Base-by-base conservation (phyloP, 2,797 vertebrate genomes). In the Odontamblyopus lacepedii region DNA sequence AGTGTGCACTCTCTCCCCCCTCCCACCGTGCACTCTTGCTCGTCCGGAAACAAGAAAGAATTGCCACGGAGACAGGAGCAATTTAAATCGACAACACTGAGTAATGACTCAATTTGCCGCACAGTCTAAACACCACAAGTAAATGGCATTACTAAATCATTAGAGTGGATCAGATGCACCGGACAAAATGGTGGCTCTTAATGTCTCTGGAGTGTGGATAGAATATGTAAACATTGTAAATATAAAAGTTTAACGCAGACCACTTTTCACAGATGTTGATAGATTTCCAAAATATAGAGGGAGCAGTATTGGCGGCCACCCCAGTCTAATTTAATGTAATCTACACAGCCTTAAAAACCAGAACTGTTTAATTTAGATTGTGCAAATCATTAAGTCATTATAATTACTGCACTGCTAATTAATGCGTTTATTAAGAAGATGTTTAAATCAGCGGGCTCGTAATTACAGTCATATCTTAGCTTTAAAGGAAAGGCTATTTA, bases 401-500 rank as follows among this genome's bases (percentile, higher is more conserved):
- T 92, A 92, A 94, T 93, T 92, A 93, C 92, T 91, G 78, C n/a
- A 51, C 79, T 85, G 86, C 87, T 93, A 93, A 93, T 93, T 93
- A 92, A 88, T 81, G 67, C 72, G 86, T 89, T 90, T 89, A 93
- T 91, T 93, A 92, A 87, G 75, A 88, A 78, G 82, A 88, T 87
- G 85, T 90, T 90, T 86, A 78, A 89, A 90, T 93, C 74, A 93
- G 86, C 89, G 88, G 86, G 76, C 88, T 91, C 92, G 71, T 93
- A 93, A 93, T 93, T 92, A 92, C 89, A 91, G 82, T 74, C 77
- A 86, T 90, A 85, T 83, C 78, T 82, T 77, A 80, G 85, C 81
- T 74, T 90, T 83, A 87, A 84, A 85, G 75, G 57, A 84, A 85
- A 85, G 78, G 81, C 69, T 83, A 48, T 65, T 65, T 65, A 50